A percentile compares a stretch with the other conserved stretches of the same genome.
Conservation (phyloP, 64 coral and sea anemone genomes). For the Pocillopora verrucosa region DNA sequence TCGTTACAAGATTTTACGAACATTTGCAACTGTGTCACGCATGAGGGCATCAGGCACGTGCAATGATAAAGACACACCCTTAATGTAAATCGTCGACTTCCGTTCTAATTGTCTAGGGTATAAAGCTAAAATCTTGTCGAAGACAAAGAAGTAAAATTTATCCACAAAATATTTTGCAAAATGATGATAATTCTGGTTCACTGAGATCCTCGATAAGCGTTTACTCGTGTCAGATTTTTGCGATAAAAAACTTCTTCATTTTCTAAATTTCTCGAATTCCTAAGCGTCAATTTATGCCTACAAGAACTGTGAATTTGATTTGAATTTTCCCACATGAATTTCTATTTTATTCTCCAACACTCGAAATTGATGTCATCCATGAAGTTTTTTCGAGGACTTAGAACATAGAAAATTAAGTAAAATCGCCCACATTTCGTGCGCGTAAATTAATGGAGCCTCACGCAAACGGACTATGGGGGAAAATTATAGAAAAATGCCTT, state of each 20-base stretch:
- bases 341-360: background rate
- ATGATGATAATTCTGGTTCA: background rate
- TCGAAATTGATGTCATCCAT: constrained; percentile 22
- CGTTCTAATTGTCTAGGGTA: background rate
- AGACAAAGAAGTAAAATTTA: background rate
- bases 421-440: background rate
- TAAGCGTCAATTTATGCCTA: background rate
- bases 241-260: background rate
- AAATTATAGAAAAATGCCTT: background rate
- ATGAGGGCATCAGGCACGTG: background rate
- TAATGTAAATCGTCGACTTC: constrained; percentile 10
- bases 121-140: background rate
- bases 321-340: constrained; percentile 32
- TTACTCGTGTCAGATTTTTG: background rate
- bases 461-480: background rate
- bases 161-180: background rate
- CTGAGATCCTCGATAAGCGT: background rate
- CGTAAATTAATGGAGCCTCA: background rate
- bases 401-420: background rate
- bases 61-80: background rate
- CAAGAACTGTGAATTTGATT: background rate
- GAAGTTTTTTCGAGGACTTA: background rate
- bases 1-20: background rate
- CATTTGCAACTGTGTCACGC: background rate
- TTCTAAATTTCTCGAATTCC: background rate